Evolutionary conservation across 2,797 vertebrate genomes (phyloP), one percentile per base, ranked within the genome.

Genomic region (Esox masquinongy): DNA sequence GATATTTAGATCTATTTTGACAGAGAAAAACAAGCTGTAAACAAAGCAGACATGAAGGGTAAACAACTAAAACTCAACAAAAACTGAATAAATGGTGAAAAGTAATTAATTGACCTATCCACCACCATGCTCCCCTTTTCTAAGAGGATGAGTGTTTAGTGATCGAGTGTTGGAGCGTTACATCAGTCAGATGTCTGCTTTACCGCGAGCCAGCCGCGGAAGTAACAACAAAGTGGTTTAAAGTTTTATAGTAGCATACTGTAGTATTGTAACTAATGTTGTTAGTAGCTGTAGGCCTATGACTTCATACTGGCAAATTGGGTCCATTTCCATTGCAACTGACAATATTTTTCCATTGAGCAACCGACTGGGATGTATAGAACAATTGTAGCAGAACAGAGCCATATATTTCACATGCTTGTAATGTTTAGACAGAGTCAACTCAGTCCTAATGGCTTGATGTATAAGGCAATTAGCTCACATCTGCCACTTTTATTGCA

Each of bases 91-190:
- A 47, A 47, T 47, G 12, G 12, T 47, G 9, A 11, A 47, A 47
- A 47, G 74, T 72, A 76, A 84, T 87, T 81, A n/a, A 80, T 85
- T 79, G 76, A 75, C 73, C 47, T 75, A 74, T 76, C 36, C 72
- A 70, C 50, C 19, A 36, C 26, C 26, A 17, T 56, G 22, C 64
- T 68, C 53, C 73, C 70, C 11, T 24, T 76, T 43, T 74, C 29
- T 50, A 50, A 17, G 63, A 72, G 74, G 72, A 68, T 19, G 2
- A 11, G 8, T 64, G 76, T 70, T 53, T 74, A 76, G 75, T 79
- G 69, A 59, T 29, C 16, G 2, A 11, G 5, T 64, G 76, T 68
- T 53, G 74, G 75, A 17, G 8, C 36, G 74, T 47, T 78, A 76
- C 53, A 79, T 51, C 51, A 72, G 50, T 74, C 63, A 24, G 53